Evolutionary conservation across 2,113 vertebrate species (phyloP).

Genomic region (Eupsittula cactorum): DNA sequence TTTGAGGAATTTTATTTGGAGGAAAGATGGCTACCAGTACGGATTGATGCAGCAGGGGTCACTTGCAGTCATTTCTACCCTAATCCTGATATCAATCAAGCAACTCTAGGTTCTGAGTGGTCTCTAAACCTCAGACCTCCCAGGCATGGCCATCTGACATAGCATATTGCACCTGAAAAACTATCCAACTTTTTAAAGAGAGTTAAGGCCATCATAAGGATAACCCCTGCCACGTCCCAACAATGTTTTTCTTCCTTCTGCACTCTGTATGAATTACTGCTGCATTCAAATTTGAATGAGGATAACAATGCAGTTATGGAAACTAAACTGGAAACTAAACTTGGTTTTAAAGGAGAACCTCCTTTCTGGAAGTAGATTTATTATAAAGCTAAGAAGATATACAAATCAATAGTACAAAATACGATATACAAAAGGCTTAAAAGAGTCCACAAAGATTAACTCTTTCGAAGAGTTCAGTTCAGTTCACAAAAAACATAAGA

Average conservation of each 20-base stretch:
- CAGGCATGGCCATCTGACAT: slow-evolving; percentile 55
- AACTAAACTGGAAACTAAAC: not conserved
- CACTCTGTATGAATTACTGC: not conserved
- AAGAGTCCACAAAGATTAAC: not conserved
- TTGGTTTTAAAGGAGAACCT: not conserved
- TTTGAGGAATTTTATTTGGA: not conserved
- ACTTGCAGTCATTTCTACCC: slow-evolving; percentile 15
- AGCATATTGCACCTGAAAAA: slow-evolving; percentile 57
- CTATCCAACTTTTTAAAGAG: slow-evolving; percentile 8
- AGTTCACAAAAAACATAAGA: not conserved
- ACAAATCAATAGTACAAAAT: not conserved
- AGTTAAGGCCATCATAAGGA: not conserved
- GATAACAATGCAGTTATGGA: not conserved
- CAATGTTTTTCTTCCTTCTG: not conserved
- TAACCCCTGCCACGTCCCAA: not conserved
- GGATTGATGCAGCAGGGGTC: not conserved
- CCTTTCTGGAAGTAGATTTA: not conserved
- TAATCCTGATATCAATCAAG: slow-evolving; percentile 44
- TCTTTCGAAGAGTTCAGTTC: not conserved
- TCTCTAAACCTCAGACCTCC: slow-evolving; percentile 61
- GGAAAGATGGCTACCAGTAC: not conserved
- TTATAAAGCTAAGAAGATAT: not conserved
- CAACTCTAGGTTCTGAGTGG: not conserved
- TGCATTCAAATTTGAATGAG: not conserved
- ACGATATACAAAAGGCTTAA: not conserved